Evolutionary conservation across 2,797 vertebrate species (phyloP).

Genomic region (Schizothorax lantsangensis): DNA sequence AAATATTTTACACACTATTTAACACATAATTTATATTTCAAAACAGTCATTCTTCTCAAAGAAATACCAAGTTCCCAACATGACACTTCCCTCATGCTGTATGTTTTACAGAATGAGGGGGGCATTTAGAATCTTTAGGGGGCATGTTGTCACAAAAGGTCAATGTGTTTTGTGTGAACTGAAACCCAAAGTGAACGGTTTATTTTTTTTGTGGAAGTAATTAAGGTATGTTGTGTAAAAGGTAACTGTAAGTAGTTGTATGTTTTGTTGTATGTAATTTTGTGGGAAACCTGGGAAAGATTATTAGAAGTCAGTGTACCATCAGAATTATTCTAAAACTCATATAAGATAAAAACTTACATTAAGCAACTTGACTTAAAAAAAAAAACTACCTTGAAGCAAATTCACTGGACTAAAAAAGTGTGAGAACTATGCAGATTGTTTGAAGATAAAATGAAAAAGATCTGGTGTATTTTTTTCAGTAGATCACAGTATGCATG

Average conservation of each 20-base stretch:
- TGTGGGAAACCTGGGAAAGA: background rate
- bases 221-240: background rate
- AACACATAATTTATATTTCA: background rate
- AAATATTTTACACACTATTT: background rate
- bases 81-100: background rate
- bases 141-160: background rate
- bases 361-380: background rate
- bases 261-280: too few relatives aligned
- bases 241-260: background rate
- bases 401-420: background rate
- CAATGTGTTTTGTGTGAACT: background rate
- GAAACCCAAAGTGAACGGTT: background rate
- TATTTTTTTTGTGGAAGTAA: background rate
- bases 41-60: background rate
- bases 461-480: background rate
- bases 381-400: background rate
- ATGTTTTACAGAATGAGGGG: too few relatives aligned
- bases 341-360: background rate
- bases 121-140: background rate
- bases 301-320: background rate
- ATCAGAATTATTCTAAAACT: background rate
- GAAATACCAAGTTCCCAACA: background rate
- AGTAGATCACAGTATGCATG: background rate
- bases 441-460: background rate
- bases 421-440: background rate